Percentiles rank a stretch among this genome's conserved stretches.
These are phyloP conservation scores for Poecilia wingei DNA, from an alignment of 2,797 vertebrate genomes.

Conservation along the genomic window DNA sequence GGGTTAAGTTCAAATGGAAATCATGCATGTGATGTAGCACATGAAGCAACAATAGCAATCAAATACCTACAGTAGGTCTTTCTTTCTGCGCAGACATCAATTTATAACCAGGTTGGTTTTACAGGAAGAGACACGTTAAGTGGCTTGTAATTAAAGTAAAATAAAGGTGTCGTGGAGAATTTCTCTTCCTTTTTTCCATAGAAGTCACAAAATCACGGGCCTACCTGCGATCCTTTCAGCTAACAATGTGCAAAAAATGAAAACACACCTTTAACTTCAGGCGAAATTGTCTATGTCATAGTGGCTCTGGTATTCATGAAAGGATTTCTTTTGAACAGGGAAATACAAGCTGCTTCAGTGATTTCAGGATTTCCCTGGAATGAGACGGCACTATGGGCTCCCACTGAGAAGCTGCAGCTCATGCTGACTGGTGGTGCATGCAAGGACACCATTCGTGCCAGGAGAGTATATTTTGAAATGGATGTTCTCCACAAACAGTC, in stretches of 20 bases:
- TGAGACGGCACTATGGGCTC: slow-evolving; percentile 16
- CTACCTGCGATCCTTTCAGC: background rate
- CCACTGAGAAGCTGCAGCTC: slow-evolving; percentile 27
- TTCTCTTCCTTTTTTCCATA: background rate
- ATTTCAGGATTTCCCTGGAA: slow-evolving; percentile 31
- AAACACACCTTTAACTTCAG: background rate
- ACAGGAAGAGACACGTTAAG: background rate
- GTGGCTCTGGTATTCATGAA: slow-evolving; percentile 4
- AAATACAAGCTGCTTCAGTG: slow-evolving; percentile 10
- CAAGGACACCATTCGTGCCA: slow-evolving; percentile 24
- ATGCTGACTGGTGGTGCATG: slow-evolving; percentile 35
- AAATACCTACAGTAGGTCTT: background rate
- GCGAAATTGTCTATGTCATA: background rate
- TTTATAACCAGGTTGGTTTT: background rate
- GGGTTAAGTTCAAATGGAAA: background rate
- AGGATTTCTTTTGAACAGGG: background rate
- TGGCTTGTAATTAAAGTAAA: background rate
- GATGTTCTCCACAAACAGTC: slow-evolving; percentile 16
- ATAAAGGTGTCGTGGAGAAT: background rate
- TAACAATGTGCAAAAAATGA: background rate
- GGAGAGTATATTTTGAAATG: slow-evolving; percentile 15
- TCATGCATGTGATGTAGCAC: background rate
- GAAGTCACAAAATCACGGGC: background rate
- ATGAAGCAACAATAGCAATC: background rate
- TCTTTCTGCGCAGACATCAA: background rate